Evolutionary conservation across 2,888 invertebrate genomes (phyloP), one percentile per base, ranked within the genome.

Genomic region (Syrphus vitripennis): DNA sequence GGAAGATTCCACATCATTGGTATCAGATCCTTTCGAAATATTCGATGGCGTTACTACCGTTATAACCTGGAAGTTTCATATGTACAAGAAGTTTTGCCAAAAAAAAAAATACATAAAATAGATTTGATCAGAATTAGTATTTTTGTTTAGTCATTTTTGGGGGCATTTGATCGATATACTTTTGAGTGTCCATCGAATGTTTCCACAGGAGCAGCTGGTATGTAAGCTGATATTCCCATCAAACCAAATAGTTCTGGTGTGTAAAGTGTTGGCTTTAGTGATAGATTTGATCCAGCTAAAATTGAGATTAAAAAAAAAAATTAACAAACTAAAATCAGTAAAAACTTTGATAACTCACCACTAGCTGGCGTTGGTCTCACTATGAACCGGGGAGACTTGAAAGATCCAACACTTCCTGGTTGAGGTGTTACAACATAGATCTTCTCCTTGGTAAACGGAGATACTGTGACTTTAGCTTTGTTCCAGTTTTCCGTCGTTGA

Each of bases 361-460:
- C 89, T 88, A 40, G 93, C 94, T 80, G 94, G 93, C 50, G 94
- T 93, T 53, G 95, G 95, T 88, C 95, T 92, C 84, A 94, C 93
- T 61, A 93, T 90, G 90, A 95, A 95, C 88, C 94, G 92, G 3
- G 94, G 90, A 90, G 90, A 90, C 80, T 90, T 90, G 67, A 90
- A 90, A n/a, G 77, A 63, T 7, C 87, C 88, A 21, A 83, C 72
- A 26, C 79, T 74, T 55, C 89, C 89, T n/a, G 89, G 94, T 89
- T 95, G 95, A 0, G 97, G 96, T 4, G 97, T 97, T 0, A 97
- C 97, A 1, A 97, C 96, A 88, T 97, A 97, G 0, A 97, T 94
- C 90, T 96, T 96, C 92, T 97, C 97, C 89, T 95, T 95, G 4
- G 96, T 96, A 78, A 95, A 92, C n/a, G 96, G 95, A 12, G 96